Evolutionary conservation across 2,113 vertebrate genomes (phyloP), one percentile per base, ranked within the genome.

Genomic region (Eublepharis macularius): DNA sequence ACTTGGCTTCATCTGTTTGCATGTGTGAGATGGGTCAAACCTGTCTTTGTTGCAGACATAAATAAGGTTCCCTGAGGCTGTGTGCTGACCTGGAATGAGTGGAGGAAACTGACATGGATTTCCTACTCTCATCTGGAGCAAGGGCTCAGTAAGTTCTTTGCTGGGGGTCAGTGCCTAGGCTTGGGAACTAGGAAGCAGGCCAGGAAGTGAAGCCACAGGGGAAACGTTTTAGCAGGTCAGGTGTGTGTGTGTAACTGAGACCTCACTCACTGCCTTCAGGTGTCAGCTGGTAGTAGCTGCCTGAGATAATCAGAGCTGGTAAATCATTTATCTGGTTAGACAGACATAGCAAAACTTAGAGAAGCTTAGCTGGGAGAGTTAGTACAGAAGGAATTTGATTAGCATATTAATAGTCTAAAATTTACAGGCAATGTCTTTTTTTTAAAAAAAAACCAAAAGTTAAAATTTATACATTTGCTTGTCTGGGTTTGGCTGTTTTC

Each of bases 271-370:
- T 29, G 41, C n/a, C 43, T 39, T 79, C 76, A 85, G 66, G n/a
- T 72, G 49, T 85, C 66, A 47, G 39, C 47, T 72, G 51, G 19
- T 26, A 36, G 32, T 32, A 36, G 14, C 39, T 80, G 51, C 68
- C 24, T 47, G 51, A 54, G 76, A 63, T 63, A 80, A 63, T 47
- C 41, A 73, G 41, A 80, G 32, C 76, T 85, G 76, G 76, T 85
- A 80, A 85, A 85, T 85, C 68, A 85, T 85, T 84, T 80, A 73
- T 85, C 41, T 79, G 49, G 10, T 36, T 45, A 36, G 49, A 47
- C 76, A 80, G 51, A 47, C 68, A 73, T 36, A 47, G 54, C 36
- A 79, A 80, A 80, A 39, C 72, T 21, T 79, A 51, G 29, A 43
- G 32, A 32, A 70, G 19, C 49, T 41, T 85, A 45, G 49, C n/a